phyloP scores from a whole-genome alignment of 2,797 vertebrate genomes.

The Distichodus sexfasciatus region DNA sequence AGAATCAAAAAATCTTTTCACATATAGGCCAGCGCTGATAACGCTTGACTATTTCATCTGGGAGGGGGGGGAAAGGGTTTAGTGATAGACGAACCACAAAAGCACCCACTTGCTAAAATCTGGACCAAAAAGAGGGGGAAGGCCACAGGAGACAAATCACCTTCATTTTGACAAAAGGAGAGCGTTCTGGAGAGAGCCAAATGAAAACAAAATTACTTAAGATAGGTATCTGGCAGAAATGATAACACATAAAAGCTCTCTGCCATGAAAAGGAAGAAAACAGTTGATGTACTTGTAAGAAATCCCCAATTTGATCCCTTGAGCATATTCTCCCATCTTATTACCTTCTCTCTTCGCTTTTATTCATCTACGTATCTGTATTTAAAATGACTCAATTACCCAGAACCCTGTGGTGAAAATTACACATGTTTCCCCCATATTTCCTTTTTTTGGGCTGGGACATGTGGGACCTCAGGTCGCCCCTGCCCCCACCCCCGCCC shows the following conservation, averaged over 20 bases:
- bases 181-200: constrained; percentile 45
- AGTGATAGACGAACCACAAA: constrained; percentile 22
- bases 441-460: constrained; percentile 49
- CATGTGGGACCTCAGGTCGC: constrained; percentile 41
- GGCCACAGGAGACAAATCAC: constrained; percentile 44
- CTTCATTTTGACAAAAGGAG: constrained; percentile 44
- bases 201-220: constrained; percentile 57
- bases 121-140: constrained; percentile 22
- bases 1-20: not conserved
- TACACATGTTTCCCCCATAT: constrained; percentile 51
- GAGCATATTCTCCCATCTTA: constrained; percentile 55
- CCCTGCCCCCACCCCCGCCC: constrained; percentile 23
- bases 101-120: constrained; percentile 38
- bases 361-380: constrained; percentile 57
- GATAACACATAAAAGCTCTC: constrained; percentile 56
- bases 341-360: constrained; percentile 51
- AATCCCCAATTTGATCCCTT: constrained; percentile 57
- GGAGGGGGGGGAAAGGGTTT: constrained; percentile 40
- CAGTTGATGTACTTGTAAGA: constrained; percentile 52
- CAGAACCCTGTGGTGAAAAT: constrained; percentile 57
- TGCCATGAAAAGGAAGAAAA: constrained; percentile 55
- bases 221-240: constrained; percentile 54
- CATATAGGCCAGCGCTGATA: not conserved
- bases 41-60: constrained; percentile 29
- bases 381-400: constrained; percentile 57